These are phyloP conservation scores for Crocidura indochinensis DNA, from an alignment of 2,797 vertebrate species.

Conservation along the genomic window DNA sequence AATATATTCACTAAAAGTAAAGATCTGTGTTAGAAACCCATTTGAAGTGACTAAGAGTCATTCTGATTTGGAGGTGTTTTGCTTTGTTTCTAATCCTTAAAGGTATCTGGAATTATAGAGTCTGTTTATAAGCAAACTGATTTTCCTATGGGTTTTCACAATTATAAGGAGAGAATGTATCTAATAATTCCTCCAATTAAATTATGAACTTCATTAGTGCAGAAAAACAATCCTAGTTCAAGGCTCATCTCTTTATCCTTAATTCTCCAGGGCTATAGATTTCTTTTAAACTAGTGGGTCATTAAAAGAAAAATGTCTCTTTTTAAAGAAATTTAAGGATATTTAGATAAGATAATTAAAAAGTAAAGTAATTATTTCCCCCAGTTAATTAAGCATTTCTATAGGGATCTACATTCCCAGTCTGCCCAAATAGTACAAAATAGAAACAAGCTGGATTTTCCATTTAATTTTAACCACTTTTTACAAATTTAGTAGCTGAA, in stretches of 20 bases:
- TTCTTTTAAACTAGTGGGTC: constrained; percentile 67
- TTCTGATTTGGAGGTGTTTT: constrained; percentile 48
- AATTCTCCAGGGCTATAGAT: constrained; percentile 74
- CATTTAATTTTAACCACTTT: background rate
- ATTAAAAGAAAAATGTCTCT: constrained; percentile 79
- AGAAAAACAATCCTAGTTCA: constrained; percentile 83
- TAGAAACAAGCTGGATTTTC: background rate
- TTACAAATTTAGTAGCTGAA: background rate
- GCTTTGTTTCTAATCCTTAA: constrained; percentile 82
- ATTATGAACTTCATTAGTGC: constrained; percentile 87
- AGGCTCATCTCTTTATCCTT: constrained; percentile 85
- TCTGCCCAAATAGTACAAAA: background rate
- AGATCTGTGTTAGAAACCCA: constrained; percentile 52
- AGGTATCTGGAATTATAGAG: constrained; percentile 83
- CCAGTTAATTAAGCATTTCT: constrained; percentile 63
- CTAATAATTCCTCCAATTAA: constrained; percentile 87
- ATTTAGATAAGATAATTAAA: constrained; percentile 66
- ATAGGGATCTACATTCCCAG: background rate
- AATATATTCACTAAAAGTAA: constrained; percentile 63
- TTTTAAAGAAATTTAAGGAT: constrained; percentile 78
- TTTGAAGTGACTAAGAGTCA: constrained; percentile 69
- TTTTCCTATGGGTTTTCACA: constrained; percentile 86
- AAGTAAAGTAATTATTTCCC: constrained; percentile 62
- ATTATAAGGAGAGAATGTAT: constrained; percentile 81
- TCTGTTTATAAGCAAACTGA: constrained; percentile 82